Conservation (phyloP, 2,797 vertebrate species). For the Gallinago nigripennis region DNA sequence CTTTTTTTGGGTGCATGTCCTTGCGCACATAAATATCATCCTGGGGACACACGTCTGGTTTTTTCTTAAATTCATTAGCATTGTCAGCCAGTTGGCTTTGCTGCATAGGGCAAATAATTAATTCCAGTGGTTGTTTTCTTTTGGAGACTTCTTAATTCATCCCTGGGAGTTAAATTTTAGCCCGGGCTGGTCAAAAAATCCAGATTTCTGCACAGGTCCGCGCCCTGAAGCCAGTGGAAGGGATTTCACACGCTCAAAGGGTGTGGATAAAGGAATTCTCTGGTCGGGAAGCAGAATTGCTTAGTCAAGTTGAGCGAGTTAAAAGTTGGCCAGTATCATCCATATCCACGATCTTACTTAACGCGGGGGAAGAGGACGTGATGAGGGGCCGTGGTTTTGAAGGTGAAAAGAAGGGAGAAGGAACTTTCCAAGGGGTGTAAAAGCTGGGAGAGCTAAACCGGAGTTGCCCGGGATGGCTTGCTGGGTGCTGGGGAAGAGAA, state of each 20-base stretch:
- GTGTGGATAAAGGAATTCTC: slow-evolving; percentile 58
- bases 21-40: not conserved
- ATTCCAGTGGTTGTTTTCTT: not conserved
- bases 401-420: slow-evolving; percentile 51
- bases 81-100: slow-evolving; percentile 5
- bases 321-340: slow-evolving; percentile 59
- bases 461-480: slow-evolving; percentile 19
- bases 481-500: slow-evolving; percentile 31
- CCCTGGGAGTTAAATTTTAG: not conserved
- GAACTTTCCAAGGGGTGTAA: not conserved
- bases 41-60: not conserved
- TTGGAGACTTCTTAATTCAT: not conserved
- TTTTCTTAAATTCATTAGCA: slow-evolving; percentile 9
- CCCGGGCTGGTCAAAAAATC: not conserved
- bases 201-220: not conserved
- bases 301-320: slow-evolving; percentile 63
- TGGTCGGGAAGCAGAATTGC: slow-evolving; percentile 53
- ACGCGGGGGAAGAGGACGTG: slow-evolving; percentile 31
- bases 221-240: slow-evolving; percentile 8
- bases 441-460: slow-evolving; percentile 40
- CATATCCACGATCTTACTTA: not conserved
- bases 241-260: slow-evolving; percentile 19
- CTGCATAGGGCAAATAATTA: not conserved
- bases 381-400: not conserved
- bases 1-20: not conserved